These are phyloP conservation scores for Spodoptera exigua DNA, from an alignment of 2,888 invertebrate species.

Conservation along the genomic window DNA sequence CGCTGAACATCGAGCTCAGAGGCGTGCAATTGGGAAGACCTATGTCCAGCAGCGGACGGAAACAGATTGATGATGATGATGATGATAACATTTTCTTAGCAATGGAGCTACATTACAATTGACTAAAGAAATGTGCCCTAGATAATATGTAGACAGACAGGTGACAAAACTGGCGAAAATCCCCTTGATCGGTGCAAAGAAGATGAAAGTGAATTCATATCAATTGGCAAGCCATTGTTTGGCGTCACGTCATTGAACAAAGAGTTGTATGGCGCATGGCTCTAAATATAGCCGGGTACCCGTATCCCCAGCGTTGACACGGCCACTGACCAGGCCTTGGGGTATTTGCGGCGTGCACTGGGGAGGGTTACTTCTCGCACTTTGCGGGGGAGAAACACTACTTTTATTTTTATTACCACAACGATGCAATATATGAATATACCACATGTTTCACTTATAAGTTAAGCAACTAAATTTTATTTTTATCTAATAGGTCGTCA, in stretches of 20 bases:
- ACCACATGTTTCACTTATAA: too few species aligned
- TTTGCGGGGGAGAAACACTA: conserved; percentile 21
- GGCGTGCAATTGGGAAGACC: too few species aligned
- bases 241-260: conserved; percentile 31
- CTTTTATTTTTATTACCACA: conserved; percentile 16
- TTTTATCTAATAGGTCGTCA: too few species aligned
- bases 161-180: neutral
- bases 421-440: too few species aligned
- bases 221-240: conserved; percentile 19
- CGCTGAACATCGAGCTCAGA: too few species aligned
- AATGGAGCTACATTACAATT: neutral
- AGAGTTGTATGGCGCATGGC: conserved; percentile 41
- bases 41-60: too few species aligned
- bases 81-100: too few species aligned
- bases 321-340: conserved; percentile 59
- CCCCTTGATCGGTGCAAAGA: neutral
- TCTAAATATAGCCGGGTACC: conserved; percentile 41
- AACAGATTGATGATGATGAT: too few species aligned
- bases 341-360: conserved; percentile 47
- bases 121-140: neutral
- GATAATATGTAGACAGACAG: neutral
- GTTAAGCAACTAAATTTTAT: too few species aligned
- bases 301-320: conserved; percentile 32
- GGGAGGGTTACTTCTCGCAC: conserved; percentile 25
- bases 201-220: conserved; percentile 3